These are phyloP conservation scores for Polietes domitor DNA, from an alignment of 2,888 invertebrate species.

Conservation along the genomic window DNA sequence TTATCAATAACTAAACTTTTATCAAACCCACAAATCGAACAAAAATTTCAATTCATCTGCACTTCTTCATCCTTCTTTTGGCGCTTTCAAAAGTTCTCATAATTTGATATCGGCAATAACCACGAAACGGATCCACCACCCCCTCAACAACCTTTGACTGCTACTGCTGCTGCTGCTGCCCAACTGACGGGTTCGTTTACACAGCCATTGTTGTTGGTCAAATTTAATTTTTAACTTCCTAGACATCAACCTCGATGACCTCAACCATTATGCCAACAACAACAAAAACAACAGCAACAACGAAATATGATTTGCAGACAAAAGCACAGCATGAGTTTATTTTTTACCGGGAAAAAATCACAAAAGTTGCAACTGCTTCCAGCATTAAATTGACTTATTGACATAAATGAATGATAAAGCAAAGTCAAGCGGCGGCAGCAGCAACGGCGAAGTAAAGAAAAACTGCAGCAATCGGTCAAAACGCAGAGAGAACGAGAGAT, in stretches of 20 bases:
- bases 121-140: not conserved
- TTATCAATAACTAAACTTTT: too few species aligned
- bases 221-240: constrained; percentile 47
- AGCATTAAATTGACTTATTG: constrained; percentile 48
- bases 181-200: not conserved
- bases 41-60: too few species aligned
- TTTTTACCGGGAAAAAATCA: not conserved
- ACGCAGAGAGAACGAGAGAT: not conserved
- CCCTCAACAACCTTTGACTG: not conserved
- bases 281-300: not conserved
- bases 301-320: constrained; percentile 16
- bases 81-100: not conserved
- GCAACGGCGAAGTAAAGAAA: not conserved
- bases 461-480: constrained; percentile 18
- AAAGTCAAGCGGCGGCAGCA: constrained; percentile 19
- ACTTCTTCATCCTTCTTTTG: not conserved
- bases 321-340: constrained; percentile 41
- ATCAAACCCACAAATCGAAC: too few species aligned
- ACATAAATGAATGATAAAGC: constrained; percentile 39
- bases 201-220: constrained; percentile 40
- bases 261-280: constrained; percentile 34
- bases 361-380: constrained; percentile 20
- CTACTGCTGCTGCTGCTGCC: not conserved
- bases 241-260: constrained; percentile 43
- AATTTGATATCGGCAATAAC: not conserved